These are phyloP conservation scores for Agrotis exclamationis DNA, from an alignment of 2,888 invertebrate species.

Conservation along the genomic window DNA sequence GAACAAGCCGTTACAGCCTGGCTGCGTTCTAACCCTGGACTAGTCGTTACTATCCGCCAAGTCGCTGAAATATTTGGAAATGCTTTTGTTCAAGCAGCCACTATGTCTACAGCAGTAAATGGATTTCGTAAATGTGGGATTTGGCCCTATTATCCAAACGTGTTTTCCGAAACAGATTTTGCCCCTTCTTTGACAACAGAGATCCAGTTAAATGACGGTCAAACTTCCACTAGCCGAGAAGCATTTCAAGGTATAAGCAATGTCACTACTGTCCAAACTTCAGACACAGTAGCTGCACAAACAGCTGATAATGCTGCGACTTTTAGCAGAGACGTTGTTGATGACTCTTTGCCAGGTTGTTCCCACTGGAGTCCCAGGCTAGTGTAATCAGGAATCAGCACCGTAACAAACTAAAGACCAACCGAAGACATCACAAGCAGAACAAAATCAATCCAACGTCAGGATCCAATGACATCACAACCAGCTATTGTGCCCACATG, in stretches of 20 bases:
- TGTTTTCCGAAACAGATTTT: slow-evolving; percentile 63
- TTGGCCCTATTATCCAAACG: slow-evolving; percentile 25
- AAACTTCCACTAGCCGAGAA: slow-evolving; percentile 42
- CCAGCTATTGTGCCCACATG: background rate
- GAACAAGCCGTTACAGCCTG: slow-evolving; percentile 29
- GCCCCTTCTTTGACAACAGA: slow-evolving; percentile 14
- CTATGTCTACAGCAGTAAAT: slow-evolving; percentile 24
- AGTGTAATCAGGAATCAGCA: slow-evolving; percentile 4
- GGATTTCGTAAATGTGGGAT: slow-evolving; percentile 9
- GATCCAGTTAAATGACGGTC: slow-evolving; percentile 18
- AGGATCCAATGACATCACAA: slow-evolving; percentile 1
- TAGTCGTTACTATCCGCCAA: slow-evolving; percentile 33
- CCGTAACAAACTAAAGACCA: slow-evolving; percentile 16
- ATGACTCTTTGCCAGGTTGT: slow-evolving; percentile 33
- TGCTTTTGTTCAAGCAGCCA: slow-evolving; percentile 34
- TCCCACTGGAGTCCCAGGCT: background rate
- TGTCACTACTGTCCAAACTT: slow-evolving; percentile 51
- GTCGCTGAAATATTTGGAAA: slow-evolving; percentile 35
- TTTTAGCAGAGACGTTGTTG: slow-evolving; percentile 35
- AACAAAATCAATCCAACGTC: slow-evolving; percentile 43
- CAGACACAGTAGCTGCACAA: slow-evolving; percentile 41
- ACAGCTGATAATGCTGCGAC: slow-evolving; percentile 46
- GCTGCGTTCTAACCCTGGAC: slow-evolving; percentile 40
- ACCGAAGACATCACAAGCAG: slow-evolving; percentile 29
- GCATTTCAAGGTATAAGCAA: slow-evolving; percentile 57